Evolutionary conservation across 1,140 invertebrate genomes (phyloP).

Genomic region (Drosophila fuyamai): DNA sequence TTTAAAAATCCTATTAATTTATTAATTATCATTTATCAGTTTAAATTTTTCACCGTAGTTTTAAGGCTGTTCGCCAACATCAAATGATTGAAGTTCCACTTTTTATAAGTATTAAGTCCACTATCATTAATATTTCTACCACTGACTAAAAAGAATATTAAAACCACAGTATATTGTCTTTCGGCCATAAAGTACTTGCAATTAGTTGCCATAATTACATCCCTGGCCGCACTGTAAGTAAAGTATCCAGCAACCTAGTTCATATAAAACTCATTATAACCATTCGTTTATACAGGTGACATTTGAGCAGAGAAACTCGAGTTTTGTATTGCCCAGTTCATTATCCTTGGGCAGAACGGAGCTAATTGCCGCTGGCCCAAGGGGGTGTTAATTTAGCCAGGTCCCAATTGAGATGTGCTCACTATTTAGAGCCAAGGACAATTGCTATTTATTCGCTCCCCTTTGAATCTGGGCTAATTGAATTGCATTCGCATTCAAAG

Average conservation of each 20-base stretch:
- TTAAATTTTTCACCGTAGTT: no score
- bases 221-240: background rate
- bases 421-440: constrained; percentile 56
- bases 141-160: background rate
- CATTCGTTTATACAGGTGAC: constrained; percentile 10
- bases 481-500: constrained; percentile 72
- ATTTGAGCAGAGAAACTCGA: background rate
- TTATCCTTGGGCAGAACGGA: constrained; percentile 18
- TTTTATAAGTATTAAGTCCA: no score
- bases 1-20: no score
- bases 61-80: no score
- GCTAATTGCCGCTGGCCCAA: constrained; percentile 36
- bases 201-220: constrained; percentile 32
- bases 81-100: no score
- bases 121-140: background rate
- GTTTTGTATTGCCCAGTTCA: constrained; percentile 21
- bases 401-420: constrained; percentile 30
- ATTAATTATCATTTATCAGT: no score
- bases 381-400: constrained; percentile 49
- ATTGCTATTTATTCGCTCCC: constrained; percentile 65
- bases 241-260: background rate
- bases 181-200: constrained; percentile 34
- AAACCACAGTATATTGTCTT: constrained; percentile 5
- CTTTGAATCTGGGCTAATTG: constrained; percentile 75
- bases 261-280: constrained; percentile 21